Percentiles rank a stretch among this genome's conserved stretches.
These are phyloP conservation scores for Ascidia mentula DNA, from an alignment of 23 tunicate genomes.

Conservation along the genomic window DNA sequence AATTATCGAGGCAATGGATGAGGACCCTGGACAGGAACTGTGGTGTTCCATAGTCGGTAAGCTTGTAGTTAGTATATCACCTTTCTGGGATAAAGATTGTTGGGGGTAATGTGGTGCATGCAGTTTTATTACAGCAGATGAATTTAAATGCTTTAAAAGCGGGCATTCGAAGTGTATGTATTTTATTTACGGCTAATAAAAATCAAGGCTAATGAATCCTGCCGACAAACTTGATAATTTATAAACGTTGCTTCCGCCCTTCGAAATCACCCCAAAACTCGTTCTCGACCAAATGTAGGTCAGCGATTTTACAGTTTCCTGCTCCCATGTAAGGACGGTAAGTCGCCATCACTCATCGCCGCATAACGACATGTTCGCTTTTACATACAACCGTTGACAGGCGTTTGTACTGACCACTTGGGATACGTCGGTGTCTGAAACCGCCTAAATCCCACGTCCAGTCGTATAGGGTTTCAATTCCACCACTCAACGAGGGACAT, in stretches of 20 bases:
- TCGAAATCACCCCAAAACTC: too few relatives aligned
- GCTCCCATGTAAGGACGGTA: neutral
- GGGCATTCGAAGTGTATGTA: too few relatives aligned
- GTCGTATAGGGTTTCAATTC: neutral
- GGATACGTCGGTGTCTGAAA: neutral
- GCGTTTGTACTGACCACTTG: neutral
- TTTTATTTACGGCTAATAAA: too few relatives aligned
- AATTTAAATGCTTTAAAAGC: too few relatives aligned
- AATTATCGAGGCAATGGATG: slow-evolving; percentile 25
- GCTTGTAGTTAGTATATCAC: neutral
- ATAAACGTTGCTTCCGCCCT: too few relatives aligned
- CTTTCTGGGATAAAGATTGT: too few relatives aligned
- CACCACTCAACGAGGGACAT: neutral
- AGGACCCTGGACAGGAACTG: slow-evolving; percentile 11
- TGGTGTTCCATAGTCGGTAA: slow-evolving; percentile 45
- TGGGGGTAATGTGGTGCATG: too few relatives aligned
- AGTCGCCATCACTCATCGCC: slow-evolving; percentile 1
- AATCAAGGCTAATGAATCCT: too few relatives aligned
- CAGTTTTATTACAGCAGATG: too few relatives aligned
- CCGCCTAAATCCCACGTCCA: neutral
- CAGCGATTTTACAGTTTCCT: too few relatives aligned
- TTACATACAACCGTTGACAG: neutral
- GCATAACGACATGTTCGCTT: neutral
- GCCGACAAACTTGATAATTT: too few relatives aligned
- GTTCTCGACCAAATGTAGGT: too few relatives aligned